Percentiles rank a stretch among this genome's conserved stretches.
Evolutionary conservation across 2,888 invertebrate species (phyloP).

Genomic region (Congeria kusceri): DNA sequence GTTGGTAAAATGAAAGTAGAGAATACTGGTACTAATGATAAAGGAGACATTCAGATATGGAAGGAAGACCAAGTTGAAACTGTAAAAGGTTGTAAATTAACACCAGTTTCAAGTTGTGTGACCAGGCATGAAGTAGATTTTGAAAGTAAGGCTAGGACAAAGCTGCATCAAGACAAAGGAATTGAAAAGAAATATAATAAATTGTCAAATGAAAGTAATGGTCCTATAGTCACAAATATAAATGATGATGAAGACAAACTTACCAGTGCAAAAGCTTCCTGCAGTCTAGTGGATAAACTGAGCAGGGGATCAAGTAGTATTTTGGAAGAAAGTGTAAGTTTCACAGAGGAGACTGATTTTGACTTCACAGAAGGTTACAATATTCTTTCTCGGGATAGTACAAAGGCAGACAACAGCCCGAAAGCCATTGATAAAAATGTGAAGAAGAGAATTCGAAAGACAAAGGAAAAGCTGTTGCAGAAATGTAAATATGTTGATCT

Average conservation of each 20-base stretch:
- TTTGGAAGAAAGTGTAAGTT: no score
- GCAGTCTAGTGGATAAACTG: no score
- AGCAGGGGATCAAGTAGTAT: no score
- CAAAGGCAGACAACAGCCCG: background rate
- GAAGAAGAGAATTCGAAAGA: no score
- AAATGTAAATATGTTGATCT: slow-evolving; percentile 1
- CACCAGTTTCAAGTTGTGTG: background rate
- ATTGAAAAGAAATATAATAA: no score
- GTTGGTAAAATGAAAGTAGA: background rate
- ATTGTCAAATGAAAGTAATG: no score
- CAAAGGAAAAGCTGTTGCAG: background rate
- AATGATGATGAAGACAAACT: no score
- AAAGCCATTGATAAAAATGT: no score
- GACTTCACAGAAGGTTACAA: background rate
- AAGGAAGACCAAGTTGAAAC: slow-evolving; percentile 1
- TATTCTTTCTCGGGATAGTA: background rate
- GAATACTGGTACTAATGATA: background rate
- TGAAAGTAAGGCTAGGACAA: background rate
- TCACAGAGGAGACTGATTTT: background rate
- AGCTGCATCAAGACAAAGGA: background rate
- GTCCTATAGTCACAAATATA: no score
- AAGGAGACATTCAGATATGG: background rate
- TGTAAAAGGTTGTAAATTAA: background rate
- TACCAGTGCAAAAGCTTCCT: no score
- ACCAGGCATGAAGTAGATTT: no score